Evolutionary conservation across 2,888 invertebrate genomes (phyloP).

Genomic region (Drosophila mimica): DNA sequence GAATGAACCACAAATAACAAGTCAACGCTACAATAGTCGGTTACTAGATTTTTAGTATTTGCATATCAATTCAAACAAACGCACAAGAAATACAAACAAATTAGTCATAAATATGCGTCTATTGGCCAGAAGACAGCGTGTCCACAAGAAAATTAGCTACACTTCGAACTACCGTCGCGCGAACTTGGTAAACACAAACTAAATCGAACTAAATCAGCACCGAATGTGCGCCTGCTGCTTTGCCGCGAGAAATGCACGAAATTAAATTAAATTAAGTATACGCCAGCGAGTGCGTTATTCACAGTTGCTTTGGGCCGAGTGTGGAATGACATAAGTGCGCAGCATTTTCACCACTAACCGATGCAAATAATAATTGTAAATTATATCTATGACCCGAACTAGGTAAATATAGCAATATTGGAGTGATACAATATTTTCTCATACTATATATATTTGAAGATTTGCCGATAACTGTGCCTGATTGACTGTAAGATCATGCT

Average conservation of each 20-base stretch:
- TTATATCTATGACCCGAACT: neutral
- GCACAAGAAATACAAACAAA: constrained; percentile 53
- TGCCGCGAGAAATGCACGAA: constrained; percentile 59
- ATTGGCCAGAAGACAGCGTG: constrained; percentile 50
- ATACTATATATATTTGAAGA: neutral
- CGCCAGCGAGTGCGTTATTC: constrained; percentile 49
- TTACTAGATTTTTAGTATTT: constrained; percentile 36
- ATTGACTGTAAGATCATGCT: neutral
- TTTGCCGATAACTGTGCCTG: neutral
- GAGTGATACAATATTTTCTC: neutral
- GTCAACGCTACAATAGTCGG: constrained; percentile 56
- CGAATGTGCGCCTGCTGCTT: constrained; percentile 39
- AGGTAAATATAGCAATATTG: neutral
- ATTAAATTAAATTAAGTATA: constrained; percentile 77
- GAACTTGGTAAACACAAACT: constrained; percentile 64
- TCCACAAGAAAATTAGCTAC: constrained; percentile 25
- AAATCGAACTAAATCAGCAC: constrained; percentile 66
- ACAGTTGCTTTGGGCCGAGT: constrained; percentile 27
- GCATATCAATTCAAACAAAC: constrained; percentile 40
- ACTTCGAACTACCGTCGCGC: constrained; percentile 45
- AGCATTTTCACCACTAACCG: constrained; percentile 12
- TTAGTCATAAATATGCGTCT: constrained; percentile 36
- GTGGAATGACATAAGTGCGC: constrained; percentile 69
- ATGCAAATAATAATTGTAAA: constrained; percentile 8
- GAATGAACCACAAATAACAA: constrained; percentile 74